Conservation (phyloP, 2,888 invertebrate genomes). For the Lasioglossum lativentre region DNA sequence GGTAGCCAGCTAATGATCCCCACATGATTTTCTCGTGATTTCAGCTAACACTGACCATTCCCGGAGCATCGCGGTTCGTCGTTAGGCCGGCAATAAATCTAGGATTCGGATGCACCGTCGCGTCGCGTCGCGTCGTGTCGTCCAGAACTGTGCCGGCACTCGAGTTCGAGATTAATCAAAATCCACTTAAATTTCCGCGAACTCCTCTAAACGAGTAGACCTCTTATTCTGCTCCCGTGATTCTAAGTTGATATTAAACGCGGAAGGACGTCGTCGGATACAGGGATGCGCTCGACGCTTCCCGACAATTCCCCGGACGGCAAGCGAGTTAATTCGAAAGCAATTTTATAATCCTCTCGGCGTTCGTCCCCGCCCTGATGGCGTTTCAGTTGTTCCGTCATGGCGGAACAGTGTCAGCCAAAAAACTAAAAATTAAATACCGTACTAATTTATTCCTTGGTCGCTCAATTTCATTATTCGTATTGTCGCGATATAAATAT, state of each 20-base stretch:
- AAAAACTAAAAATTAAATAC: background rate
- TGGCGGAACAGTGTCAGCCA: background rate
- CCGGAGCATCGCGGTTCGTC: slow-evolving; percentile 52
- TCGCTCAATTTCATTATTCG: background rate
- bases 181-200: slow-evolving; percentile 69
- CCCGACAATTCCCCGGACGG: slow-evolving; percentile 29
- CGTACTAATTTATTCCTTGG: background rate
- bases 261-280: slow-evolving; percentile 34
- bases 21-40: background rate
- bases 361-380: background rate
- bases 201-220: slow-evolving; percentile 67
- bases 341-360: slow-evolving; percentile 35
- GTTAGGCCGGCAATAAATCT: slow-evolving; percentile 60
- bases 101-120: slow-evolving; percentile 66
- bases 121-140: background rate
- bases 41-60: slow-evolving; percentile 38
- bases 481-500: no score
- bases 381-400: background rate
- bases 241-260: slow-evolving; percentile 67
- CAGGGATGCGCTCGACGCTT: background rate
- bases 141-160: slow-evolving; percentile 47
- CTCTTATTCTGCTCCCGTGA: slow-evolving; percentile 46
- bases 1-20: background rate
- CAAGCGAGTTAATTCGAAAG: slow-evolving; percentile 35
- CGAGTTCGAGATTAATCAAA: slow-evolving; percentile 70